Base-by-base conservation (phyloP, 1,140 invertebrate species). In the Aphaenogaster rudis region DNA sequence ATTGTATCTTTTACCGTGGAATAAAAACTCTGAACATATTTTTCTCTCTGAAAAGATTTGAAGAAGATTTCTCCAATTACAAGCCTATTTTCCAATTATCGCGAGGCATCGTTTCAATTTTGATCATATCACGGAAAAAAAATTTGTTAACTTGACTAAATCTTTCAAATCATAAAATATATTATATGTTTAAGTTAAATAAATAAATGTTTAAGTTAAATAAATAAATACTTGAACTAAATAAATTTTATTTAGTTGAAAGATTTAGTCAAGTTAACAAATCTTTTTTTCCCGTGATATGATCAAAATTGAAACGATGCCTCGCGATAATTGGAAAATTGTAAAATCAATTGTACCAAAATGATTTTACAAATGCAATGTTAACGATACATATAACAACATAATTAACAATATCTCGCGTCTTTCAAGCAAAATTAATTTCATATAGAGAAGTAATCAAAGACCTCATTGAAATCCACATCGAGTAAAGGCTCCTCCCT, bases 381-480 rank as follows among this genome's bases (percentile, higher is more conserved):
- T n/a, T 33, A 48, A 42, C 17, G 0, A 57, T 39, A 59, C 3
- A 11, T 67, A 17, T 3, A 39, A 42, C 17, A 39, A 39, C 9
- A 9, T 21, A 33, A 48, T 52, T 11, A 77, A 61, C n/a, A 42
- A 21, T 36, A 52, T 33, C 21, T 17, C 21, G 36, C 8, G 4
- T n/a, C 17, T 54, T 54, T 69, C 63, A 4, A 52, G 0, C 15
- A 39, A 72, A 81, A 81, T 88, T 88, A 88, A 88, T 86, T 88
- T 78, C 13, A 48, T 59, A 13, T 48, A 64, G 28, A 0, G 28
- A 28, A 33, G 39, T 88, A 71, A 88, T 86, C 86, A 54, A 69
- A 86, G 36, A 2, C 36, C 45, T 77, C 86, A 45, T 50, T 76
- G 54, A 82, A 86, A 88, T 88, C 81, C 64, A 36, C 50, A 28